Evolutionary conservation across 2,888 invertebrate genomes (phyloP).

Genomic region (Lomographa bimaculata): DNA sequence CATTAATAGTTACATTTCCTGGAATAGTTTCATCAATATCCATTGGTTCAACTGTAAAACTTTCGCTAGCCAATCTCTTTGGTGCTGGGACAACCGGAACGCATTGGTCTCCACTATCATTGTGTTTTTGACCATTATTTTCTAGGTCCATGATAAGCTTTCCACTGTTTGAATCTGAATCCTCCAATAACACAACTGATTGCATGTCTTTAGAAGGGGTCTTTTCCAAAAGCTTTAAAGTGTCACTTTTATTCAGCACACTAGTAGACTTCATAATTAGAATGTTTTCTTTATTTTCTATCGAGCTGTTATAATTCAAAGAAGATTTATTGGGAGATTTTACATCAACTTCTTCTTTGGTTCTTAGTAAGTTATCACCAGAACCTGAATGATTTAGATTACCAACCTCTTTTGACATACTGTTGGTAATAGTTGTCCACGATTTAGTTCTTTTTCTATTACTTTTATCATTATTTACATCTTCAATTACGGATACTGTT

Average conservation of each 20-base stretch:
- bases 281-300: constrained; percentile 24
- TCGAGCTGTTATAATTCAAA: constrained; percentile 15
- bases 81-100: constrained; percentile 54
- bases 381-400: constrained; percentile 40
- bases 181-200: constrained; percentile 57
- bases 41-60: constrained; percentile 69
- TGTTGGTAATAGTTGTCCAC: constrained; percentile 46
- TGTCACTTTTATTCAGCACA: constrained; percentile 26
- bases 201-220: constrained; percentile 44
- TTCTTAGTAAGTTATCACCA: constrained; percentile 57
- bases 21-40: constrained; percentile 74
- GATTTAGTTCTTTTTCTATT: constrained; percentile 65
- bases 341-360: constrained; percentile 27
- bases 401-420: constrained; percentile 23
- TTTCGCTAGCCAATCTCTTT: constrained; percentile 30
- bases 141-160: constrained; percentile 36
- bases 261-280: constrained; percentile 13
- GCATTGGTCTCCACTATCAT: constrained; percentile 61
- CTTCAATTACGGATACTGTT: constrained; percentile 48
- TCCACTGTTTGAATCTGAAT: constrained; percentile 58
- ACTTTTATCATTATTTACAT: constrained; percentile 33
- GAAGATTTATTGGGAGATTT: constrained; percentile 21
- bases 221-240: constrained; percentile 48
- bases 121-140: constrained; percentile 31
- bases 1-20: constrained; percentile 48